These are phyloP conservation scores for Sturnira hondurensis DNA, from an alignment of 2,113 vertebrate genomes.

Conservation along the genomic window DNA sequence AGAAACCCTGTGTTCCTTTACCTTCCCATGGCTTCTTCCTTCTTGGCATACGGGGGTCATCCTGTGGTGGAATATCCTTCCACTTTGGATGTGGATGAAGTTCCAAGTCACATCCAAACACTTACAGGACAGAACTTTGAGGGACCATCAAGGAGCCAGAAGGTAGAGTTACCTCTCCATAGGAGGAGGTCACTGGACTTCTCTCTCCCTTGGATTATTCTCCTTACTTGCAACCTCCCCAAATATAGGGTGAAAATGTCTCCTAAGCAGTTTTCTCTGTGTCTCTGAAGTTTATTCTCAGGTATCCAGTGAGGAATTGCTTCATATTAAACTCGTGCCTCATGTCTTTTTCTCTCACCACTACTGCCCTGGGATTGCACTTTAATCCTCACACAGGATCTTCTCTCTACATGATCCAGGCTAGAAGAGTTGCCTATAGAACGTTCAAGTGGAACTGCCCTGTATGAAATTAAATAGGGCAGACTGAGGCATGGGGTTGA, in stretches of 20 bases:
- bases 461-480: not conserved
- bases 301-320: not conserved
- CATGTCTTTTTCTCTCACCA: not conserved
- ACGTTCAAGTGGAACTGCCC: not conserved
- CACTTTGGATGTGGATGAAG: not conserved
- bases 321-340: not conserved
- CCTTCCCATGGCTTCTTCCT: not conserved
- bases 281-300: not conserved
- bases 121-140: not conserved
- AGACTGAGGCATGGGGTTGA: not conserved
- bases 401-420: not conserved
- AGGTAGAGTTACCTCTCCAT: not conserved
- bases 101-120: not conserved
- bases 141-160: not conserved
- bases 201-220: not conserved
- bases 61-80: not conserved
- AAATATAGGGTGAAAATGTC: not conserved
- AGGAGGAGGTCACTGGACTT: not conserved
- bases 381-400: not conserved
- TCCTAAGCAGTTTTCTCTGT: not conserved
- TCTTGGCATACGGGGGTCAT: not conserved
- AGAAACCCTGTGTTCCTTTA: not conserved
- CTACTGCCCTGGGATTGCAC: not conserved
- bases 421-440: not conserved
- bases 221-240: not conserved